Base-by-base conservation (phyloP, 35 echinoderm and acorn worm genomes). In the Apostichopus californicus region DNA sequence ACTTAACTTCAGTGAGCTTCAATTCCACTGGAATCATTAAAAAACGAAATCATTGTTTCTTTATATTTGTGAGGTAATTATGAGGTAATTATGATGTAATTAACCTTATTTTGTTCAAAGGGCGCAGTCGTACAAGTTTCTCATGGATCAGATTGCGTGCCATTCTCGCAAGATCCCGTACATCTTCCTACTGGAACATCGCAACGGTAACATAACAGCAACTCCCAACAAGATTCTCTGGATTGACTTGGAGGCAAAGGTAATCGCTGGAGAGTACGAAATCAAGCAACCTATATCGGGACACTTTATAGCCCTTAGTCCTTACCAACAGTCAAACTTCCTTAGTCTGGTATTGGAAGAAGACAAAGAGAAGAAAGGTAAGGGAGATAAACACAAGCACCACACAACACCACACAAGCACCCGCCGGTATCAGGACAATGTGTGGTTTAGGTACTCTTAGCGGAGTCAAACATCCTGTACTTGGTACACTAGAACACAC, bases 101-200 rank as follows among this genome's bases (percentile, higher is more conserved):
- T 9, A 8, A 61, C 18, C 18, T 11, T 73, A 11, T 75, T 75
- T 75, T 75, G n/a, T 75, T 75, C 71, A 75, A 75, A 98, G 96
- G 55, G 96, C 78, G 10, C 90, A 94, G 46, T 95, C 94, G 2
- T 60, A 94, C 21, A 95, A 94, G 64, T 98, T 89, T 61, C 22
- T 95, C 61, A 90, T 98, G 90, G 96, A 98, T 70, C 83, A 90
- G n/a, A 95, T 98, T 24, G 91, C 87, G 0, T 95, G 94, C 64
- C 94, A 92, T 83, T 95, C 92, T 61, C 90, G 94, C n/a, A 90
- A 95, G 55, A 94, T 95, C 73, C 96, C 94, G 2, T 98, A 98
- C 55, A 8, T 93, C 10, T 94, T 92, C 86, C 90, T 98, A 0
- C 64, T 98, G 0, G 96, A 98, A 60, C 96, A 98, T 73, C 92